Conservation (phyloP, 2,888 invertebrate species). For the Subacronicta megacephala region DNA sequence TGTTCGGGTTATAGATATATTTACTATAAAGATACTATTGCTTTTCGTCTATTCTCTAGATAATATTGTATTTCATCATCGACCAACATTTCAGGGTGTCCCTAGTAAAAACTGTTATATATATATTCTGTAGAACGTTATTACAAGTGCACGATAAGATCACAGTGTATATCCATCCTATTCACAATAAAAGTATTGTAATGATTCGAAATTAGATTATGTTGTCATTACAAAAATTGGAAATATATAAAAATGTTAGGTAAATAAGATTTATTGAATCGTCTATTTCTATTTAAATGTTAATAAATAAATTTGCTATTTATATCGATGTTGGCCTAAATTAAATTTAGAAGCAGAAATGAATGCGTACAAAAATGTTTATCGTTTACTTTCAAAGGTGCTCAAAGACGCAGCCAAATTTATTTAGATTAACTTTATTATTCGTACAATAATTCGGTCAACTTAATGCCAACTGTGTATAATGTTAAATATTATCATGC, state of each 20-base stretch:
- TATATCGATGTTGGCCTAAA: conserved; percentile 61
- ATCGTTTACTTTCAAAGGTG: conserved; percentile 45
- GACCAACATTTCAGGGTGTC: conserved; percentile 74
- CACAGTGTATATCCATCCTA: conserved; percentile 14
- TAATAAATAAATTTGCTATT: conserved; percentile 38
- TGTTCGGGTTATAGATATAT: too few species aligned
- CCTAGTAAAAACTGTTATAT: conserved; percentile 22
- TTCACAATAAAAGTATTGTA: conserved; percentile 25
- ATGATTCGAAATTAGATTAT: conserved; percentile 13
- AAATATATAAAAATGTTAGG: conserved; percentile 29
- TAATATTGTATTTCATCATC: conserved; percentile 47
- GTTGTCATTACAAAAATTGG: conserved; percentile 19
- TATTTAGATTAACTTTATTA: conserved; percentile 53
- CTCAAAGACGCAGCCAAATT: conserved; percentile 75
- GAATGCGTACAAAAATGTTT: conserved; percentile 24
- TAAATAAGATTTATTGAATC: conserved; percentile 29
- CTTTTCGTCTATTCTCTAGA: conserved; percentile 36
- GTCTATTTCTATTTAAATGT: conserved; percentile 44
- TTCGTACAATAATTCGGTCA: background rate
- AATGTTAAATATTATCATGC: too few species aligned
- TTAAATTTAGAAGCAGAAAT: conserved; percentile 34
- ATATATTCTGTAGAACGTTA: conserved; percentile 35
- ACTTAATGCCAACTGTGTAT: too few species aligned
- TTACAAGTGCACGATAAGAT: conserved; percentile 34
- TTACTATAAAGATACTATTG: conserved; percentile 18